Evolutionary conservation across 2,888 invertebrate genomes (phyloP).

Genomic region (Chrysina gloriosa): DNA sequence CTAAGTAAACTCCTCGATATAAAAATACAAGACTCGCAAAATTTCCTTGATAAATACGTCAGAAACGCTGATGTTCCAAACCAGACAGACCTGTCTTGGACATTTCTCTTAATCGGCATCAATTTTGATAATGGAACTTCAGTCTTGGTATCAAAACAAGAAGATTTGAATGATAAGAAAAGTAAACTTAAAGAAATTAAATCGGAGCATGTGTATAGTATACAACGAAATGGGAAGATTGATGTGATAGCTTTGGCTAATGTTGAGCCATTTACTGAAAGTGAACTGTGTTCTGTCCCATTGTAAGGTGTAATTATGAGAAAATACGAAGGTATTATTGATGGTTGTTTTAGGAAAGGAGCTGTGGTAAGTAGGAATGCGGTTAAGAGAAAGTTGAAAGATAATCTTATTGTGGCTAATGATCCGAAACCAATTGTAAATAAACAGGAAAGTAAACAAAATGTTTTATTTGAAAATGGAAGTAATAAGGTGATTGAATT

Average conservation of each 20-base stretch:
- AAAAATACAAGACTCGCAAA: constrained; percentile 33
- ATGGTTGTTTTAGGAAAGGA: constrained; percentile 22
- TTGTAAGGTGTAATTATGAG: constrained; percentile 17
- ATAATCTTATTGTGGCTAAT: not conserved
- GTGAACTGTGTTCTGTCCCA: constrained; percentile 26
- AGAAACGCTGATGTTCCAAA: constrained; percentile 26
- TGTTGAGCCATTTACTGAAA: constrained; percentile 21
- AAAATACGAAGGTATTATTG: not conserved
- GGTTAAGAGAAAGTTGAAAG: constrained; percentile 34
- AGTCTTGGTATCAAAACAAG: constrained; percentile 18
- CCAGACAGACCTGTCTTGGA: constrained; percentile 34
- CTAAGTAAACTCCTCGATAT: constrained; percentile 33
- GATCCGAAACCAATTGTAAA: not conserved
- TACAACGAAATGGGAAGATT: constrained; percentile 23
- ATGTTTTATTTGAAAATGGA: not conserved
- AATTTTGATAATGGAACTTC: constrained; percentile 3
- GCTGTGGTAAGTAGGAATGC: constrained; percentile 38
- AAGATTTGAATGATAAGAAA: constrained; percentile 16
- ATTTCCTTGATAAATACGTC: constrained; percentile 31
- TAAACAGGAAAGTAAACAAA: constrained; percentile 17
- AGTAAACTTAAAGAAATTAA: constrained; percentile 8
- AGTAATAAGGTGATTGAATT: constrained; percentile 24
- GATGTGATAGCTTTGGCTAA: constrained; percentile 24
- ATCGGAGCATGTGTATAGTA: constrained; percentile 30
- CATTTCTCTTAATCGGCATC: constrained; percentile 23